Conservation (phyloP, 2,113 vertebrate genomes). For the Garra rufa region DNA sequence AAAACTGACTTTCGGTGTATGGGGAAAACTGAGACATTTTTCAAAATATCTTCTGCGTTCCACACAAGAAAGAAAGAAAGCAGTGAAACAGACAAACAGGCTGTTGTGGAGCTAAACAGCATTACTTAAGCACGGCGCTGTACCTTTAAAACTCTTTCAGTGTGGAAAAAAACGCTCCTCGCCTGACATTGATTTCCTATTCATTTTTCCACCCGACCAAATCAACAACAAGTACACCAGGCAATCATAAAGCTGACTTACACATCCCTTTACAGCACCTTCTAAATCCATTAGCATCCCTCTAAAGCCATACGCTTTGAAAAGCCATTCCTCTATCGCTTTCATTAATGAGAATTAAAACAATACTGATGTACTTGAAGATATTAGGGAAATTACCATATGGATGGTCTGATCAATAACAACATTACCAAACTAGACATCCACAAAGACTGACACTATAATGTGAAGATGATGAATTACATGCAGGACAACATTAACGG, state of each 20-base stretch:
- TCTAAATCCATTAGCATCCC: conserved; percentile 58
- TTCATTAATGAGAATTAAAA: conserved; percentile 72
- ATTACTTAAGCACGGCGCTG: conserved; percentile 57
- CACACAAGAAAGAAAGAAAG: not conserved
- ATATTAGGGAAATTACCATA: conserved; percentile 56
- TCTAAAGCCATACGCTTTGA: conserved; percentile 57
- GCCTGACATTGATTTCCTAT: conserved; percentile 81
- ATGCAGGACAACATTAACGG: conserved; percentile 64
- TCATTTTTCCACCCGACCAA: conserved; percentile 75
- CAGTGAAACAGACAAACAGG: conserved; percentile 17
- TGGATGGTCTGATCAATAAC: conserved; percentile 70
- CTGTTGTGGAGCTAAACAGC: not conserved
- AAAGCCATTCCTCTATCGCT: conserved; percentile 60
- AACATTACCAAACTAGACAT: conserved; percentile 56
- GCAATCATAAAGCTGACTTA: conserved; percentile 78
- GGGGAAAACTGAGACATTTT: too few species aligned
- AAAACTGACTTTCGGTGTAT: not conserved
- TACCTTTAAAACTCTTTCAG: conserved; percentile 67
- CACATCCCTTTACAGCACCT: conserved; percentile 60
- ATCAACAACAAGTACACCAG: conserved; percentile 82
- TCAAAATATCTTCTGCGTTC: too few species aligned
- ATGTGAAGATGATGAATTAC: conserved; percentile 69
- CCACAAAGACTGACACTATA: conserved; percentile 45
- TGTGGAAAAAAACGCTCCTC: conserved; percentile 57
- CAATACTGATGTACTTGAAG: conserved; percentile 56